Evolutionary conservation across 2,113 vertebrate genomes (phyloP).

Genomic region (Sylvilagus bachmani): DNA sequence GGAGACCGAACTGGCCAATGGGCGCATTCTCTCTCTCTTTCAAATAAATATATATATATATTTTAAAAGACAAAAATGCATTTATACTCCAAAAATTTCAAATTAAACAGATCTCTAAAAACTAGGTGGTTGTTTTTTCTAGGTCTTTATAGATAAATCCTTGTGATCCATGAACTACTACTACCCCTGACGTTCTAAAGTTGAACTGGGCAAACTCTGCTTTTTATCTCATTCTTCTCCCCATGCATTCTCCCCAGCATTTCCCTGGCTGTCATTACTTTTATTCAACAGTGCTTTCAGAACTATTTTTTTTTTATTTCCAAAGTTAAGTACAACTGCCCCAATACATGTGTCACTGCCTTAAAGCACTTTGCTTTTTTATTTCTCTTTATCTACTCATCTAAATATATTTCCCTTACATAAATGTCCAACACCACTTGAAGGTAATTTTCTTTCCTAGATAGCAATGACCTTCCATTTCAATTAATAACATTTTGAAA

Average conservation of each 20-base stretch:
- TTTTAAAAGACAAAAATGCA: neutral
- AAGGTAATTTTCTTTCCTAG: conserved; percentile 29
- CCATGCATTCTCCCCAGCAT: neutral
- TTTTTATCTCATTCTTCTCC: neutral
- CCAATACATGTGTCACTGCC: neutral
- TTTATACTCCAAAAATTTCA: conserved; percentile 30
- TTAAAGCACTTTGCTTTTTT: neutral
- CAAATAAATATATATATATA: too few relatives aligned
- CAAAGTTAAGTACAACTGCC: neutral
- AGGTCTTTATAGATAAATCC: neutral
- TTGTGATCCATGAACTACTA: neutral
- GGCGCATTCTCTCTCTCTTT: too few relatives aligned
- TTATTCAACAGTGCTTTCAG: neutral
- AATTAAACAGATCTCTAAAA: conserved; percentile 1
- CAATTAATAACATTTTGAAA: conserved; percentile 26
- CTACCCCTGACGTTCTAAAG: neutral
- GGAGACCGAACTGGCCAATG: too few relatives aligned
- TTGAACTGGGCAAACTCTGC: neutral
- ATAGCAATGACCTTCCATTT: neutral
- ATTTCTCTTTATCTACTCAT: neutral
- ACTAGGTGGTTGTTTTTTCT: neutral
- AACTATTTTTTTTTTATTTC: neutral
- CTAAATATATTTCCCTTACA: neutral
- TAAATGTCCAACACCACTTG: neutral
- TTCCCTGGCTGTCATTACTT: neutral